phyloP scores from a whole-genome alignment of 2,797 vertebrate species.

The Platalea minor region DNA sequence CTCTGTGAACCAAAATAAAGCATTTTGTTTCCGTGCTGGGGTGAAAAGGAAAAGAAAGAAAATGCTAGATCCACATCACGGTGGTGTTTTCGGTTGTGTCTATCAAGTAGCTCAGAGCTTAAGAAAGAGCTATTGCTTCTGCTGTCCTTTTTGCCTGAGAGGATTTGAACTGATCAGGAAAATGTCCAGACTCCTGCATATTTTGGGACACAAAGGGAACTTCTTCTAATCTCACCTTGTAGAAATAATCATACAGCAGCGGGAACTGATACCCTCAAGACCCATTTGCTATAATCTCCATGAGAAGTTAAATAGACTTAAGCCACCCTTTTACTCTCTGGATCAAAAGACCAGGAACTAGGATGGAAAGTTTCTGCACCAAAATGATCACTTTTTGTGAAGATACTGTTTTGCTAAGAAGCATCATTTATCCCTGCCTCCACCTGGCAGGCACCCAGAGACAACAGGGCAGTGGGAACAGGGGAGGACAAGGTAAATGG shows the following conservation, averaged over 20 bases:
- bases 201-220: neutral
- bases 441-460: neutral
- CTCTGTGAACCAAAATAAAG: neutral
- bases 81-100: neutral
- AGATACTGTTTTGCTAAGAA: neutral
- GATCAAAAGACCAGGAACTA: neutral
- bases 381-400: neutral
- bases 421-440: neutral
- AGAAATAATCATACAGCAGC: neutral
- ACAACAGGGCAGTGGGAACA: neutral
- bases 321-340: neutral
- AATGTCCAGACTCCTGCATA: neutral
- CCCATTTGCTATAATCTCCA: neutral
- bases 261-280: neutral
- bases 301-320: neutral
- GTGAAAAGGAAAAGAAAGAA: neutral
- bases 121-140: neutral
- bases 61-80: neutral
- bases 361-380: neutral
- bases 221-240: neutral
- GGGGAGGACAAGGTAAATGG: neutral
- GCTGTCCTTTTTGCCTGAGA: neutral
- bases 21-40: neutral
- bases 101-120: neutral
- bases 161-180: neutral